Conservation (phyloP, 2,113 vertebrate genomes). For the Leptocoma aspasia region DNA sequence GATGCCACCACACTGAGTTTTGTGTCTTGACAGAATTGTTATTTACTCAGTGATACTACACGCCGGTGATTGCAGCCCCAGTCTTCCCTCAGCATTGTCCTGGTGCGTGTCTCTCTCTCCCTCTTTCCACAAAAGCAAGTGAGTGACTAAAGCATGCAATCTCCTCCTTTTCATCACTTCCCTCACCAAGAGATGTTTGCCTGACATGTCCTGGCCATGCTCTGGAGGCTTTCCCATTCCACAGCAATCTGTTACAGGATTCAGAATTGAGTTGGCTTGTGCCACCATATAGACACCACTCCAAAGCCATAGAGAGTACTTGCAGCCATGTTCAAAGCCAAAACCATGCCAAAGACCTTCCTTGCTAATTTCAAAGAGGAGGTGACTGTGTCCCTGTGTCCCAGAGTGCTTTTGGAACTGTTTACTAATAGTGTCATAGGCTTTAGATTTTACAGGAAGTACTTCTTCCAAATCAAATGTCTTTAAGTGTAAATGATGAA, state of each 20-base stretch:
- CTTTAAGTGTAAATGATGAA: neutral
- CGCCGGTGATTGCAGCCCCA: neutral
- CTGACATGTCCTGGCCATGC: neutral
- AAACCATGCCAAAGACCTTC: neutral
- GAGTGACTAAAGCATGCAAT: fast-evolving
- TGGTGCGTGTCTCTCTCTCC: fast-evolving
- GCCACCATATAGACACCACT: neutral
- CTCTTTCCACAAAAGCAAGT: neutral
- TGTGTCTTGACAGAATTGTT: neutral
- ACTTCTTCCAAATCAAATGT: neutral
- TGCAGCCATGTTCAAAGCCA: neutral
- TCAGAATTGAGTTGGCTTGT: neutral
- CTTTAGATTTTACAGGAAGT: neutral
- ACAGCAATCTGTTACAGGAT: neutral
- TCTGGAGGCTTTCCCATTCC: neutral
- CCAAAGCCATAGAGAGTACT: neutral
- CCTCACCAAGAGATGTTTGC: neutral
- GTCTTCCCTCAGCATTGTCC: neutral
- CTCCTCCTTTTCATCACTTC: neutral
- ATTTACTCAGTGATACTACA: neutral
- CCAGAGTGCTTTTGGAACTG: neutral
- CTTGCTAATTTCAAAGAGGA: neutral
- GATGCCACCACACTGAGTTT: neutral
- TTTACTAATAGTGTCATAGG: neutral
- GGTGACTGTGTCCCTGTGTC: too few species aligned